These are phyloP conservation scores for Steatornis caripensis DNA, from an alignment of 2,113 vertebrate species.

Conservation along the genomic window DNA sequence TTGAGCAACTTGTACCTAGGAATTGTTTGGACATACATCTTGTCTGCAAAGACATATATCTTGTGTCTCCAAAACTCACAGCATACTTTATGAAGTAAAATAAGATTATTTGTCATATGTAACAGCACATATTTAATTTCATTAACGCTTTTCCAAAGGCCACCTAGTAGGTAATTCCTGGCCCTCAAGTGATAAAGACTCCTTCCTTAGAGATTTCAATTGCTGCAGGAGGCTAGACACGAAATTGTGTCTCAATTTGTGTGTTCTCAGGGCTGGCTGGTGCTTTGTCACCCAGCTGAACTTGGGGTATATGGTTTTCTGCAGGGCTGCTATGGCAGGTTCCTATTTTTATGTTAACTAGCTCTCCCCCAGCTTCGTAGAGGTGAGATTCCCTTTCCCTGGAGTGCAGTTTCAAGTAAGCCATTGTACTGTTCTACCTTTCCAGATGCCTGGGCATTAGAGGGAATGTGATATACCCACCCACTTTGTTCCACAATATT, in stretches of 20 bases:
- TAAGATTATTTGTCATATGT: not conserved
- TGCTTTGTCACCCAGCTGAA: not conserved
- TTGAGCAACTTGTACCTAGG: not conserved
- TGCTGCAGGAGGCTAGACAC: not conserved
- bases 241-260: not conserved
- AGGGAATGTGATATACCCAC: not conserved
- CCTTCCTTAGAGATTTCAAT: not conserved
- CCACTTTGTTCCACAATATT: rapidly evolving
- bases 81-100: not conserved
- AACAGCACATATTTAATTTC: not conserved
- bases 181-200: not conserved
- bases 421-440: not conserved
- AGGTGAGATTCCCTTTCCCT: not conserved
- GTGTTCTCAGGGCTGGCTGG: not conserved
- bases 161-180: not conserved
- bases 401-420: not conserved
- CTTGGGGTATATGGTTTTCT: not conserved
- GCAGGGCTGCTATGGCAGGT: not conserved
- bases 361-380: not conserved
- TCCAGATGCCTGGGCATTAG: not conserved
- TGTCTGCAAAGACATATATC: not conserved
- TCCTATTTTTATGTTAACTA: not conserved
- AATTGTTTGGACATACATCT: not conserved
- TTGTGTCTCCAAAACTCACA: not conserved
- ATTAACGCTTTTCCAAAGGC: not conserved